phyloP scores from a whole-genome alignment of 2,888 invertebrate genomes.

The Rutpela maculata region DNA sequence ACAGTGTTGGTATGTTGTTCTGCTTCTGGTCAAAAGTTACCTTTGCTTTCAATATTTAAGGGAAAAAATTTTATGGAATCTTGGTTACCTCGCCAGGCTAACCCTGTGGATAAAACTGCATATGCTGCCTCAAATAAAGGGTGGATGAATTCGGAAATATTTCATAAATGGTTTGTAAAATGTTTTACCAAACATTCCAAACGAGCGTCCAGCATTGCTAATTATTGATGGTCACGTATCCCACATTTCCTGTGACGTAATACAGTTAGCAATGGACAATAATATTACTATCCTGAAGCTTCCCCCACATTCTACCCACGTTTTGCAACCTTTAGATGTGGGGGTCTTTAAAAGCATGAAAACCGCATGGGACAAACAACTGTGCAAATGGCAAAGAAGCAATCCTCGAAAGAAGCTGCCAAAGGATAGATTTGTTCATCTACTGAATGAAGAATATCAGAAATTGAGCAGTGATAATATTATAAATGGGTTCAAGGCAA shows the following conservation, averaged over 20 bases:
- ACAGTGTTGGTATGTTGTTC: slow-evolving; percentile 31
- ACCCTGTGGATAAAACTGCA: slow-evolving; percentile 13
- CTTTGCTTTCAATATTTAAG: slow-evolving; percentile 42
- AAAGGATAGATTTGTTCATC: slow-evolving; percentile 2
- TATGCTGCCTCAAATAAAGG: neutral
- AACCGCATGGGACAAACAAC: slow-evolving; percentile 21
- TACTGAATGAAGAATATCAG: neutral
- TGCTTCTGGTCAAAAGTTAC: slow-evolving; percentile 23
- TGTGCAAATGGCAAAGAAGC: slow-evolving; percentile 23
- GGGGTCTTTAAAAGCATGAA: slow-evolving; percentile 37
- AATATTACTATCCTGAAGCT: slow-evolving; percentile 12
- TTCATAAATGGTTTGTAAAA: slow-evolving; percentile 9
- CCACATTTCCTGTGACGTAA: slow-evolving; percentile 2
- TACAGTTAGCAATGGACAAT: neutral
- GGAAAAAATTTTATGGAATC: slow-evolving; percentile 42
- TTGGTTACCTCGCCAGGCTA: neutral
- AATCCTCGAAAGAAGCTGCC: slow-evolving; percentile 1
- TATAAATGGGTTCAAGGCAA: neutral
- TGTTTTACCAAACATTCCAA: neutral
- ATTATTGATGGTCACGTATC: slow-evolving; percentile 2
- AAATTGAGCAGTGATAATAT: slow-evolving; percentile 1
- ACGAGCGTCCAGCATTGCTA: neutral
- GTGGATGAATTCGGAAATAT: slow-evolving; percentile 8
- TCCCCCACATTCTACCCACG: slow-evolving; percentile 34
- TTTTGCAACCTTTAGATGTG: slow-evolving; percentile 43